Conservation (phyloP, 1,140 invertebrate species). For the Hetaerina americana region DNA sequence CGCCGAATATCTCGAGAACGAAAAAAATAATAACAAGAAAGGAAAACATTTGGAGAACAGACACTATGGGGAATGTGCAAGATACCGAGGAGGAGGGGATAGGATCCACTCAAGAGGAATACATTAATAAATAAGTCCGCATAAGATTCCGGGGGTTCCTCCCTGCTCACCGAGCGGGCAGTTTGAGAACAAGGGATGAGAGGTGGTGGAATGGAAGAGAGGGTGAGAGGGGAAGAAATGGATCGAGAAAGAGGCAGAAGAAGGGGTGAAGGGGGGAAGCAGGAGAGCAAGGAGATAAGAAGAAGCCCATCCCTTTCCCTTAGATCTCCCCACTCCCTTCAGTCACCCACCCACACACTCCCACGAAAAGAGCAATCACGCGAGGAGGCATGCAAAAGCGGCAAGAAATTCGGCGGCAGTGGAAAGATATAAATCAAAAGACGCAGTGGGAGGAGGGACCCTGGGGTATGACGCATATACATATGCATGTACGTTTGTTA, state of each 20-base stretch:
- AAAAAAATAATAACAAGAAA: background rate
- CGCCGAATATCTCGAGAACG: no score
- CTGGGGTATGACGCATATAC: no score
- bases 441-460: no score
- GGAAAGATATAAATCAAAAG: no score
- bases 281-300: background rate
- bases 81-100: no score
- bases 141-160: background rate
- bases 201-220: no score
- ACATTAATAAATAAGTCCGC: background rate
- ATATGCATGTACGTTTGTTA: no score
- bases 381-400: background rate
- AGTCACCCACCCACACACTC: no score
- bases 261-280: background rate
- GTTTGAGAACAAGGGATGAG: no score
- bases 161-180: no score
- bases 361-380: background rate
- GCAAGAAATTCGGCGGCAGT: background rate
- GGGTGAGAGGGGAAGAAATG: background rate
- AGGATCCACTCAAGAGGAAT: background rate
- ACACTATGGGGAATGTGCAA: background rate
- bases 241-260: background rate
- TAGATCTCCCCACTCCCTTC: no score
- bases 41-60: background rate
- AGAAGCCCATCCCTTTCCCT: no score